A percentile compares a stretch with the other conserved stretches of the same genome.
Evolutionary conservation across 2,113 vertebrate species (phyloP).

Genomic region (Petrocephalus microphthalmus): DNA sequence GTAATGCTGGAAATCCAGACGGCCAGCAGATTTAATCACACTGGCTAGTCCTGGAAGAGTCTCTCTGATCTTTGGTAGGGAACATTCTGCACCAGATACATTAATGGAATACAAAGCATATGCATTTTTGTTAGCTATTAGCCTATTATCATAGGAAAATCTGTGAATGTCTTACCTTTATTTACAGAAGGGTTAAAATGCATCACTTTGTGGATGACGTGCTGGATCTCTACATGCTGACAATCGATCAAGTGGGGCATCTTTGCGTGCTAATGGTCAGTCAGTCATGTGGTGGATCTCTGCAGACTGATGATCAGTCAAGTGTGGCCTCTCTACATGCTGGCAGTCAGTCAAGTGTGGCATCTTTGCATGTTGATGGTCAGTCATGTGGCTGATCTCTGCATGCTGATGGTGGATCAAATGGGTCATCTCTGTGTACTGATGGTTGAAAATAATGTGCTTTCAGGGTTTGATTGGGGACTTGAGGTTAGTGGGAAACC

Average conservation of each 20-base stretch:
- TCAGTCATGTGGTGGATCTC: not conserved
- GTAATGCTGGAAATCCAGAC: not conserved
- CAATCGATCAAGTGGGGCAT: not conserved
- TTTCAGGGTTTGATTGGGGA: constrained; percentile 77
- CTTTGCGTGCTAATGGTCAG: not conserved
- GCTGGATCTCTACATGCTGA: not conserved
- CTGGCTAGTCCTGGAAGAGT: not conserved
- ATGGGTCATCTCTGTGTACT: not conserved
- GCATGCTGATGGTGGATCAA: not conserved
- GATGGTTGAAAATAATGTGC: not conserved
- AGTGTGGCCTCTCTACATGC: not conserved
- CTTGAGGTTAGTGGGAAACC: constrained; percentile 70
- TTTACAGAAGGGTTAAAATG: not conserved
- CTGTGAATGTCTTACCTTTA: not conserved
- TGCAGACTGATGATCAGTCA: not conserved
- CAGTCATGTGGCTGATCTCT: not conserved
- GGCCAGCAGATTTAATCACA: not conserved
- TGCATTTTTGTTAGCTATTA: not conserved
- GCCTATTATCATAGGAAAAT: not conserved
- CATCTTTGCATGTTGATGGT: not conserved
- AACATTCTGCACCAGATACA: not conserved
- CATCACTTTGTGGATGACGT: not conserved
- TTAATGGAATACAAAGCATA: not conserved
- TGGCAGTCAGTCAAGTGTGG: not conserved
- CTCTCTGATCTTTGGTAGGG: not conserved